Conservation (phyloP, 2,797 vertebrate genomes). For the Xerus rutilus region DNA sequence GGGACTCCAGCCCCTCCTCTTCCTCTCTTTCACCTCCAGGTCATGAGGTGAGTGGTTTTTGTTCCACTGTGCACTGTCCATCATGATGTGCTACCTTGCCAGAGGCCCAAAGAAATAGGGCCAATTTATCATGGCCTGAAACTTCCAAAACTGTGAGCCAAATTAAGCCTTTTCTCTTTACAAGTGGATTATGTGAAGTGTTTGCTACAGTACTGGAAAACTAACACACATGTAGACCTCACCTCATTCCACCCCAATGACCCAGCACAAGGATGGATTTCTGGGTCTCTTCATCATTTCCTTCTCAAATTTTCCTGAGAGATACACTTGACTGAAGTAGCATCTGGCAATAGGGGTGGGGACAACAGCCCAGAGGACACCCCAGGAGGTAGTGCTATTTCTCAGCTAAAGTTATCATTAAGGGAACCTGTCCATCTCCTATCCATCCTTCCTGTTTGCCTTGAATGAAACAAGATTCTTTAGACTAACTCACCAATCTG, state of each 20-base stretch:
- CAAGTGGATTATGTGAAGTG: background rate
- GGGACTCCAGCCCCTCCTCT: background rate
- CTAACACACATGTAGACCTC: background rate
- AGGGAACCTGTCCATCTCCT: background rate
- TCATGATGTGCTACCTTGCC: background rate
- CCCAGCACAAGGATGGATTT: background rate
- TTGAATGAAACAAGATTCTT: background rate
- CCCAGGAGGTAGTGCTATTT: background rate
- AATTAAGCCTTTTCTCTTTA: too few species aligned
- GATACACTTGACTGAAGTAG: background rate
- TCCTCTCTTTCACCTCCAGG: background rate
- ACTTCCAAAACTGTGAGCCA: background rate
- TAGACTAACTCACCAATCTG: background rate
- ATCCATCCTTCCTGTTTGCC: background rate
- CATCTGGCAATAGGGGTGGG: background rate
- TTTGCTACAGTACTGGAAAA: background rate
- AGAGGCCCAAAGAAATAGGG: background rate
- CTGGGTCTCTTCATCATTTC: background rate
- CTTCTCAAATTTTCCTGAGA: background rate
- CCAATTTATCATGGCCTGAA: background rate
- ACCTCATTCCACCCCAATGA: background rate
- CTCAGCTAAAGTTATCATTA: background rate
- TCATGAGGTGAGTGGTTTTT: too few species aligned
- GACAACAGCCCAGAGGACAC: too few species aligned
- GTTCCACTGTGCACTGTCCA: too few species aligned